These are phyloP conservation scores for Falcunculus frontatus DNA, from an alignment of 2,113 vertebrate species.

Conservation along the genomic window DNA sequence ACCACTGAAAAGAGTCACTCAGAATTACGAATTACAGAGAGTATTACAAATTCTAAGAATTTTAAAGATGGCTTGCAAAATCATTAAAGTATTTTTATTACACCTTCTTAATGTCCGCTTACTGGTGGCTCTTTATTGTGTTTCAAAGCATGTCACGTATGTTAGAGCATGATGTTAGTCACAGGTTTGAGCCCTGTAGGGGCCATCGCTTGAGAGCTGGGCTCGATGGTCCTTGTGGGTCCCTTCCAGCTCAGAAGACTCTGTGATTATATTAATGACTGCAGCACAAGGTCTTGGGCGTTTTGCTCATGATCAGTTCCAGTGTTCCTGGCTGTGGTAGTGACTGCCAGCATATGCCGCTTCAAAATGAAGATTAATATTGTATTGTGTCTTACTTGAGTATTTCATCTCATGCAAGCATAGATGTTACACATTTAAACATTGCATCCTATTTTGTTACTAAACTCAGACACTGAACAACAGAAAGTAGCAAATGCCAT, in stretches of 20 bases:
- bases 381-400: accelerated
- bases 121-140: neutral
- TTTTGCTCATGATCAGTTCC: neutral
- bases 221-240: neutral
- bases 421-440: accelerated
- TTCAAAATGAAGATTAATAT: neutral
- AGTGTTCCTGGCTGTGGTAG: neutral
- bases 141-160: accelerated
- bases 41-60: neutral
- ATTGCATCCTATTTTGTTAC: neutral
- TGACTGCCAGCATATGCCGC: neutral
- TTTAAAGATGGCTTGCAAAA: neutral
- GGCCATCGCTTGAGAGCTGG: neutral
- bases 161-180: neutral
- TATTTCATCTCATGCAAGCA: neutral
- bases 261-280: neutral
- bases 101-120: accelerated
- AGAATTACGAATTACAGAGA: neutral
- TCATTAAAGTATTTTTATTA: neutral
- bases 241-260: neutral
- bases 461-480: neutral
- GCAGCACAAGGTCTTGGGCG: neutral
- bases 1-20: neutral
- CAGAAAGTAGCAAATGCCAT: neutral
- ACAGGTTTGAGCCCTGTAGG: accelerated